phyloP scores from a whole-genome alignment of 2,113 vertebrate species.

The Hemiprocne comata region DNA sequence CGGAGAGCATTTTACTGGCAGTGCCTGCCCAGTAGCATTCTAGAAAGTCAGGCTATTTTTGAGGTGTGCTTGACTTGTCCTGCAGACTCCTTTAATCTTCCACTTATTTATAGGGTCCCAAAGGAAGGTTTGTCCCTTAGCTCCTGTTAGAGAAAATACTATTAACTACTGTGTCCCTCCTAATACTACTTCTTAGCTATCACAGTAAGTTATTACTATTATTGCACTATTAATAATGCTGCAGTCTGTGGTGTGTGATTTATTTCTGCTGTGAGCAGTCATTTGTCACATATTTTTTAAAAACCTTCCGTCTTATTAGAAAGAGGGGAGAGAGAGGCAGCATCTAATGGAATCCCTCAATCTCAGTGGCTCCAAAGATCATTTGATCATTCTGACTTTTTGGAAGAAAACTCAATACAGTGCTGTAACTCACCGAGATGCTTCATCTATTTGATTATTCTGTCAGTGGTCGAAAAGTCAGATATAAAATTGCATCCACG shows the following conservation, averaged over 20 bases:
- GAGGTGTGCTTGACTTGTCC: neutral
- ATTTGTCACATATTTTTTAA: constrained; percentile 59
- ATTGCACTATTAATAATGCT: constrained; percentile 57
- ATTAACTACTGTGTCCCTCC: constrained; percentile 41
- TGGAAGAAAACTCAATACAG: neutral
- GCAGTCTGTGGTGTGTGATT: constrained; percentile 33
- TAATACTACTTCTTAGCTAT: constrained; percentile 36
- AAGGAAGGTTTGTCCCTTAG: constrained; percentile 26
- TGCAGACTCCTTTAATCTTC: constrained; percentile 1
- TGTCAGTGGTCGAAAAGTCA: constrained; percentile 12
- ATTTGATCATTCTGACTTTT: constrained; percentile 43
- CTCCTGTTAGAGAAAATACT: constrained; percentile 5
- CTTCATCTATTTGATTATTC: constrained; percentile 36
- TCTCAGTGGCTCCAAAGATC: constrained; percentile 29
- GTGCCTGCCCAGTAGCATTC: neutral
- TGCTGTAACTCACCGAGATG: constrained; percentile 18
- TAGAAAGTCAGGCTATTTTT: neutral
- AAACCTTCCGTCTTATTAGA: constrained; percentile 54
- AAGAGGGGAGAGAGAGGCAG: neutral
- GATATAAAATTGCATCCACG: neutral
- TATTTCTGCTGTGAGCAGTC: constrained; percentile 40
- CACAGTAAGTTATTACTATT: constrained; percentile 59
- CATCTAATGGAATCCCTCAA: constrained; percentile 47
- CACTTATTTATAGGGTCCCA: neutral
- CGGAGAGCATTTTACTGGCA: neutral